Percentiles rank a stretch among this genome's conserved stretches.
Evolutionary conservation across 2,888 invertebrate genomes (phyloP).

Genomic region (Drosophila prolongata): DNA sequence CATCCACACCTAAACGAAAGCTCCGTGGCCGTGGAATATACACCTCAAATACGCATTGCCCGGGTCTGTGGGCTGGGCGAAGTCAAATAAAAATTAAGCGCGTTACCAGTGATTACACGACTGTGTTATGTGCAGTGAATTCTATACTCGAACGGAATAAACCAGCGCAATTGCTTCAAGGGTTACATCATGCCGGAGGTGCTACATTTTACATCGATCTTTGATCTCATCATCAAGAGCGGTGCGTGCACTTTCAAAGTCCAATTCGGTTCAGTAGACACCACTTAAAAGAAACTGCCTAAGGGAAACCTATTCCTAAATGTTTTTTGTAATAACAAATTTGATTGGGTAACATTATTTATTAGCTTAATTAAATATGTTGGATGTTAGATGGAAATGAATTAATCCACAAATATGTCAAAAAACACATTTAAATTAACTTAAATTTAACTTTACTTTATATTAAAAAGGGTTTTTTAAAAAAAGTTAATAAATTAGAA

Average conservation of each 20-base stretch:
- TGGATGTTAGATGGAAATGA: too few relatives aligned
- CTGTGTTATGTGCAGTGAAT: constrained; percentile 35
- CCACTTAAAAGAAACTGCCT: background rate
- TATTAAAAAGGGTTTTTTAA: too few relatives aligned
- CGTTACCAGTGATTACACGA: constrained; percentile 43
- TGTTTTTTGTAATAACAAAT: background rate
- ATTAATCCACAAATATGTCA: too few relatives aligned
- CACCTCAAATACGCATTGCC: constrained; percentile 29
- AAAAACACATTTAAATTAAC: too few relatives aligned
- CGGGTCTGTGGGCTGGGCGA: constrained; percentile 23
- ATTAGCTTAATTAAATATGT: too few relatives aligned
- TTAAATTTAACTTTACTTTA: too few relatives aligned
- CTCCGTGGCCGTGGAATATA: constrained; percentile 12
- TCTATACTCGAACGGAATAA: constrained; percentile 34
- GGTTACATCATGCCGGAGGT: constrained; percentile 60
- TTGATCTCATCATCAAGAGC: constrained; percentile 74
- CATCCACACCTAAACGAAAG: constrained; percentile 16
- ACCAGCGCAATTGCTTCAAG: background rate
- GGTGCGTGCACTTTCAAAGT: constrained; percentile 55
- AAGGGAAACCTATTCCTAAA: background rate
- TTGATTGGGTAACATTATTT: too few relatives aligned
- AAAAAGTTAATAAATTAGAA: too few relatives aligned
- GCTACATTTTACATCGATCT: constrained; percentile 72
- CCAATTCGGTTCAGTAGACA: background rate
- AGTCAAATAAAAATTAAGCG: constrained; percentile 14